Evolutionary conservation across 2,888 invertebrate species (phyloP).

Genomic region (Cosmorhoe ocellata): DNA sequence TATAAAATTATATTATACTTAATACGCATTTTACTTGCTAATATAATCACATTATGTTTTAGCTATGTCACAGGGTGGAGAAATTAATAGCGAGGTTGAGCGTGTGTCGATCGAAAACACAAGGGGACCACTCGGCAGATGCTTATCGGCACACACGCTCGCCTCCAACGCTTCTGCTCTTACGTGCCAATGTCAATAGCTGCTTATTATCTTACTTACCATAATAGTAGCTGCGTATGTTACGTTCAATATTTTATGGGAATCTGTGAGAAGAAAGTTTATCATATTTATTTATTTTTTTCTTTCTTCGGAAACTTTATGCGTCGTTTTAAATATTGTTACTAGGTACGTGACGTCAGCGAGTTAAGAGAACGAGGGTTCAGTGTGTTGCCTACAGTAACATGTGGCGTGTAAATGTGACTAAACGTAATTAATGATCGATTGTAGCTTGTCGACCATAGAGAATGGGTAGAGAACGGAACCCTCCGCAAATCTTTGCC

Average conservation of each 20-base stretch:
- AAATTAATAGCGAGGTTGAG: slow-evolving; percentile 77
- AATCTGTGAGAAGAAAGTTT: slow-evolving; percentile 1
- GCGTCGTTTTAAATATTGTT: not conserved
- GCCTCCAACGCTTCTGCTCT: slow-evolving; percentile 49
- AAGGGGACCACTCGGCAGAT: slow-evolving; percentile 80
- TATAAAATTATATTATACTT: slow-evolving; percentile 58
- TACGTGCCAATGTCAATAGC: slow-evolving; percentile 47
- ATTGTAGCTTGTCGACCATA: slow-evolving; percentile 68
- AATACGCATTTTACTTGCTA: slow-evolving; percentile 74
- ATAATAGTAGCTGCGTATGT: slow-evolving; percentile 27
- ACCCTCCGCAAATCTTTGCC: slow-evolving; percentile 75
- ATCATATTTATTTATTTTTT: not conserved
- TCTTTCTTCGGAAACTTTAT: not conserved
- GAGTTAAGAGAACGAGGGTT: slow-evolving; percentile 40
- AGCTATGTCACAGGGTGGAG: slow-evolving; percentile 73
- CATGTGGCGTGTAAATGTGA: slow-evolving; percentile 79
- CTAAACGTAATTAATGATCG: slow-evolving; percentile 80
- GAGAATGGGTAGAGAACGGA: slow-evolving; percentile 47
- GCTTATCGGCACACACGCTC: slow-evolving; percentile 73
- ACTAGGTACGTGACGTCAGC: slow-evolving; percentile 20
- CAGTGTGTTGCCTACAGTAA: slow-evolving; percentile 50
- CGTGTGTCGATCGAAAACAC: slow-evolving; percentile 70
- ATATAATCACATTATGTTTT: slow-evolving; percentile 78
- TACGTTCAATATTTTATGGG: slow-evolving; percentile 14
- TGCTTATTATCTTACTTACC: slow-evolving; percentile 43